Conservation (phyloP, 2,888 invertebrate genomes). For the Pilophorus perplexus region DNA sequence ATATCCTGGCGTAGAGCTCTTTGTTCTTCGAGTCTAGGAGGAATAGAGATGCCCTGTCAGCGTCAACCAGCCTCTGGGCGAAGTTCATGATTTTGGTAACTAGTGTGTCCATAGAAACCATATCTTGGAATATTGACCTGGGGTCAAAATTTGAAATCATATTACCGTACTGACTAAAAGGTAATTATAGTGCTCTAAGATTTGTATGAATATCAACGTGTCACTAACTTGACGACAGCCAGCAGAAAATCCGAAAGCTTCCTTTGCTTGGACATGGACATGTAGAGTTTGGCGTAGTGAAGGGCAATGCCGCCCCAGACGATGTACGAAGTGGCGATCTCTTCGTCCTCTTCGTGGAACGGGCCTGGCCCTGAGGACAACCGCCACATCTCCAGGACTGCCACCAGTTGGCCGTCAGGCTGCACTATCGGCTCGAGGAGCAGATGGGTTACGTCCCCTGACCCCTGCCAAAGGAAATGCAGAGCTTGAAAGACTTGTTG, state of each 20-base stretch:
- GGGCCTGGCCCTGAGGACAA: conserved; percentile 48
- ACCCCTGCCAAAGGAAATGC: conserved; percentile 38
- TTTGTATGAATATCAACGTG: neutral
- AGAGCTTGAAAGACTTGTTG: too few species aligned
- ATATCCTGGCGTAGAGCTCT: conserved; percentile 78
- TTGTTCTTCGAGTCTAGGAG: conserved; percentile 69
- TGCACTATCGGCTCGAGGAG: conserved; percentile 64
- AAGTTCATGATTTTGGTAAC: conserved; percentile 81
- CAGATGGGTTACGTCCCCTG: conserved; percentile 52
- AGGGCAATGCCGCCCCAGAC: conserved; percentile 70
- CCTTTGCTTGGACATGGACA: conserved; percentile 67
- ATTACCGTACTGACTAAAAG: too few species aligned
- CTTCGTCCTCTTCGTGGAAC: conserved; percentile 68
- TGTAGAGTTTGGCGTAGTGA: conserved; percentile 67
- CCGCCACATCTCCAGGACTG: conserved; percentile 69
- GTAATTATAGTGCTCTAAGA: too few species aligned
- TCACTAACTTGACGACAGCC: conserved; percentile 73
- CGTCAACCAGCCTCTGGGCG: conserved; percentile 75
- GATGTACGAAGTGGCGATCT: conserved; percentile 63
- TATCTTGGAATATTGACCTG: conserved; percentile 84
- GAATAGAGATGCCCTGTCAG: conserved; percentile 80
- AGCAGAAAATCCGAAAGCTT: conserved; percentile 74
- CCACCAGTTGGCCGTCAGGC: conserved; percentile 62
- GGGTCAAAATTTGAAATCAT: too few species aligned
- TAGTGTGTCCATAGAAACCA: conserved; percentile 77